Evolutionary conservation across 2,797 vertebrate genomes (phyloP).

Genomic region (Clarias fuscus): DNA sequence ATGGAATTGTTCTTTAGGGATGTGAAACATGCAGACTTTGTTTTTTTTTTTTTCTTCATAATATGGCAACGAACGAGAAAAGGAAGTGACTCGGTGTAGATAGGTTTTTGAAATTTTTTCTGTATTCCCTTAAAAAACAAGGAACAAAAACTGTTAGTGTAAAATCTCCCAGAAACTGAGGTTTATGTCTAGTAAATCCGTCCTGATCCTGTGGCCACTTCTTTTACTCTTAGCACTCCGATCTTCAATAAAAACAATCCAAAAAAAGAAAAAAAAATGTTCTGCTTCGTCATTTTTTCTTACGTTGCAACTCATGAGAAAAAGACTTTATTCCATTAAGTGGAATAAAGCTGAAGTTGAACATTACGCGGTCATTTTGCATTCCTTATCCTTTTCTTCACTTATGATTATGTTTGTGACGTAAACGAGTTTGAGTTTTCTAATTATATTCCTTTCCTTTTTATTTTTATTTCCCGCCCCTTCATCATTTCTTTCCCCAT

Average conservation of each 20-base stretch:
- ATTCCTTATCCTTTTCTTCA: slow-evolving; percentile 37
- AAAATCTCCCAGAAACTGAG: not conserved
- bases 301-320: not conserved
- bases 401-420: slow-evolving; percentile 1
- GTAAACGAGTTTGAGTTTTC: slow-evolving; percentile 26
- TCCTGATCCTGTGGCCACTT: slow-evolving; percentile 14
- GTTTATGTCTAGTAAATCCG: slow-evolving; percentile 5
- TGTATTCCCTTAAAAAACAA: not conserved
- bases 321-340: not conserved
- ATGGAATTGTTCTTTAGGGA: slow-evolving; percentile 3
- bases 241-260: slow-evolving; percentile 25
- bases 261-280: slow-evolving; percentile 33
- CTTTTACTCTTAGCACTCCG: slow-evolving; percentile 11
- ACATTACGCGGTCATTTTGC: slow-evolving; percentile 17
- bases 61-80: slow-evolving; percentile 3
- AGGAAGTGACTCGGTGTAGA: slow-evolving; percentile 21
- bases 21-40: not conserved
- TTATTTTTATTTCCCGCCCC: slow-evolving; percentile 21
- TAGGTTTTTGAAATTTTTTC: slow-evolving; percentile 30
- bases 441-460: slow-evolving; percentile 50
- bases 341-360: not conserved
- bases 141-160: slow-evolving; percentile 2
- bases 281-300: not conserved
- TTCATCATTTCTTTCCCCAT: slow-evolving; percentile 14
- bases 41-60: not conserved